Base-by-base conservation (phyloP, 1,140 invertebrate species). In the Papilio polytes region DNA sequence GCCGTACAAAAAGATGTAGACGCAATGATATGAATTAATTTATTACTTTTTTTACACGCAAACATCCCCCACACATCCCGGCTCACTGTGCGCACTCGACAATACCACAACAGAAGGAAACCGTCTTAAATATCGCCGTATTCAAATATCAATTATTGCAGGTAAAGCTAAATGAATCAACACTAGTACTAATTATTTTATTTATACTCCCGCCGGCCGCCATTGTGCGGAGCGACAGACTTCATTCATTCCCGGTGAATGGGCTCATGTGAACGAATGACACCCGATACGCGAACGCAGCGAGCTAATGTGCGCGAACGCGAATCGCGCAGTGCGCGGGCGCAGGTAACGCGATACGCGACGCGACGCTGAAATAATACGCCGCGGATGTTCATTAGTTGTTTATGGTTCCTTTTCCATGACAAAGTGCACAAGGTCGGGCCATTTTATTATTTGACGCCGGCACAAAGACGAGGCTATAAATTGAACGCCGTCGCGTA, bases 121-220 rank as follows among this genome's bases (percentile, higher is more conserved):
- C 51, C 36, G 74, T 80, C 63, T 72, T 66, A 70, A 85, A 85
- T 85, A 77, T 83, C 84, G 84, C 78, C 80, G 81, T 85, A 90
- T 90, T 91, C 85, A 89, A 87, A 88, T 89, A 88, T 88, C 86
- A 91, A 88, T 90, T 86, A 91, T 87, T 87, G 85, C 80, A 81
- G 83, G 86, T 89, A 91, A 90, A 83, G 81, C 80, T 91, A 89
- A 89, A 90, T 87, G 89, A 86, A 81, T 90, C 89, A 90, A 92
- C 92, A 91, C 91, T 90, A 87, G 86, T 89, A 92, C 91, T 92
- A 94, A 94, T 92, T 94, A 94, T 94, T 92, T 89, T 90, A 90
- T 92, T 94, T 91, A 90, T 88, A 83, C 84, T 74, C 81, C 80
- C 83, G 80, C 59, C 81, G 78, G 83, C 76, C 76, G 74, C 82